phyloP scores from a whole-genome alignment of 2,888 invertebrate species.

The Lasioglossum marginatum region DNA sequence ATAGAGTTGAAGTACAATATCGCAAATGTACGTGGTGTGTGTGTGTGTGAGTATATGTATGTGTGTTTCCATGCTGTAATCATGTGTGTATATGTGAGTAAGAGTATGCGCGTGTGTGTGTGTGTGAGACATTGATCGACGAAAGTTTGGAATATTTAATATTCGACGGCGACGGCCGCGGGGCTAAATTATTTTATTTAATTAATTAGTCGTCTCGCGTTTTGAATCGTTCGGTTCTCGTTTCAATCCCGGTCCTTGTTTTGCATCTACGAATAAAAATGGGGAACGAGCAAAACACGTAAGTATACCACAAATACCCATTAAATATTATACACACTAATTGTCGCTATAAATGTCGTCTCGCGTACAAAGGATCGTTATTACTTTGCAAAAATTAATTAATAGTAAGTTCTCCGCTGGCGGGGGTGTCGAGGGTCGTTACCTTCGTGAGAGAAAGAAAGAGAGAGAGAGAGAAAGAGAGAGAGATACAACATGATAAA shows the following conservation, averaged over 20 bases:
- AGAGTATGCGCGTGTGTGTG: not conserved
- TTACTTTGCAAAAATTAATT: conserved; percentile 63
- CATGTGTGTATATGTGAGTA: conserved; percentile 12
- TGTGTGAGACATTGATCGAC: not conserved
- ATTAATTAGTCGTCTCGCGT: conserved; percentile 32
- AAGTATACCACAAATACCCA: conserved; percentile 75
- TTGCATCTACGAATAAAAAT: conserved; percentile 54
- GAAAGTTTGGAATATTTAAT: conserved; percentile 39
- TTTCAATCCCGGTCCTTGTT: not conserved
- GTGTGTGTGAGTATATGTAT: not conserved
- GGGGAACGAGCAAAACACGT: conserved; percentile 71
- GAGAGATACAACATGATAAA: not conserved
- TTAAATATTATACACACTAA: conserved; percentile 74
- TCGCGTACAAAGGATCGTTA: conserved; percentile 71
- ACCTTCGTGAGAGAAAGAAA: conserved; percentile 48
- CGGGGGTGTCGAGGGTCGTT: conserved; percentile 40
- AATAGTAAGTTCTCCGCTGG: conserved; percentile 49
- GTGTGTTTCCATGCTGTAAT: not conserved
- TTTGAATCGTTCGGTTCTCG: not conserved
- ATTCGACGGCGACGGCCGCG: conserved; percentile 27
- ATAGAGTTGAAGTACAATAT: conserved; percentile 68
- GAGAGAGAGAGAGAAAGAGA: conserved; percentile 30
- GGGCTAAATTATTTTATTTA: conserved; percentile 44
- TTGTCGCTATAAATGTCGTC: conserved; percentile 74
- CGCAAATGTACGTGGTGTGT: conserved; percentile 35